Base-by-base conservation (phyloP, 2,888 invertebrate species). In the Helicoverpa assulta region DNA sequence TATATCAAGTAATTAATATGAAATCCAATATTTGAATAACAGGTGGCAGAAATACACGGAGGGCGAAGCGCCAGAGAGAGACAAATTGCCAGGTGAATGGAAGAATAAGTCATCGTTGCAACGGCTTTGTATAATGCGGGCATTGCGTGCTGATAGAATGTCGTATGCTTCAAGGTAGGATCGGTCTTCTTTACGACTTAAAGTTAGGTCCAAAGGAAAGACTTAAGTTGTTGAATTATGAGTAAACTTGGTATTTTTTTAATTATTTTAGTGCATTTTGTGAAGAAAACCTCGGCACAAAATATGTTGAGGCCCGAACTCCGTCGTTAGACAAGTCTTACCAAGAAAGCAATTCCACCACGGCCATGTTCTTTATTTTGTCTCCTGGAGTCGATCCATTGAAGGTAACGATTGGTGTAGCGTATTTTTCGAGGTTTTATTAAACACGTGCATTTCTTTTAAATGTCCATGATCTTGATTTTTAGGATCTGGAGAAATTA, bases 71-170 rank as follows among this genome's bases (percentile, higher is more conserved):
- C 99, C 99, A 0, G 99, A 99, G 91, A 97, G 98, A 85, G 99
- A 99, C 90, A 99, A 98, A 90, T 96, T 99, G 81, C 99, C 99
- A 0, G 99, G 99, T 70, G 99, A 99, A 88, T 99, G 99, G 99
- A 99, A 99, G 90, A 98, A 98, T 86, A 99, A 99, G 91, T 96
- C 97, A 0, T 95, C 98, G 0, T 92, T 99, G 56, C 99, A 99
- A 89, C 96, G 98, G 76, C 95, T 99, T 6, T 99, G 99, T 87
- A 99, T 99, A 90, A 98, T 99, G 98, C 96, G 99, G 69, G 98
- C 98, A 21, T 95, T 99, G 62, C 95, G 99, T 56, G 98, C 99
- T 0, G 99, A 99, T 93, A 96, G 99, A 80, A 99, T 99, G 99
- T 98, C 98, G 0, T 99, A 99, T 86, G 99, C 99, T 16, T 97